Conservation (phyloP, 1,140 invertebrate genomes). For the Dysdera silvatica region DNA sequence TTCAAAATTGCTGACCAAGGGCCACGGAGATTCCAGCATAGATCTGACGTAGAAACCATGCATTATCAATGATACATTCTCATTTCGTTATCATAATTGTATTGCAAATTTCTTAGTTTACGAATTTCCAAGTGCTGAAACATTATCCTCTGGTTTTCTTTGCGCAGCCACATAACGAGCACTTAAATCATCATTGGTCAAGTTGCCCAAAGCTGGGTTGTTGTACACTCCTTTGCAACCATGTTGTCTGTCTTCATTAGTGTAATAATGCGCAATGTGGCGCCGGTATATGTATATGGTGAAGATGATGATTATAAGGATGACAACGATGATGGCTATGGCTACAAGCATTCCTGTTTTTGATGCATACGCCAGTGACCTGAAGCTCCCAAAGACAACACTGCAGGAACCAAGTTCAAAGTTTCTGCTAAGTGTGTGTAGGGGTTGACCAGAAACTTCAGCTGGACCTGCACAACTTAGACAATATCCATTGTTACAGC, state of each 20-base stretch:
- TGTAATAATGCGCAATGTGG: slow-evolving; percentile 60
- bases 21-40: no score
- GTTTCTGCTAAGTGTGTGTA: slow-evolving; percentile 25
- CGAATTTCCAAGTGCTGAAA: no score
- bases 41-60: no score
- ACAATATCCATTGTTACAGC: slow-evolving; percentile 44
- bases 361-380: slow-evolving; percentile 9
- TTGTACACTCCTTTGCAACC: slow-evolving; percentile 25
- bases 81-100: no score
- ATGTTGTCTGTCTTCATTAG: slow-evolving; percentile 55
- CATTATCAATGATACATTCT: no score
- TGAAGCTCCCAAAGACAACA: not conserved
- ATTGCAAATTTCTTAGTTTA: no score
- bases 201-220: slow-evolving; percentile 17
- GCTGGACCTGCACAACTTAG: slow-evolving; percentile 32
- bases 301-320: slow-evolving; percentile 38
- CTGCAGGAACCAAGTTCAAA: not conserved
- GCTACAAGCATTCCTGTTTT: slow-evolving; percentile 39
- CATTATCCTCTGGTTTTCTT: no score
- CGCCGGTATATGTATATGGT: slow-evolving; percentile 46
- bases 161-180: no score
- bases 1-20: no score
- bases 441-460: slow-evolving; percentile 21
- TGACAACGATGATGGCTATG: slow-evolving; percentile 38
- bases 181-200: no score